Evolutionary conservation across 1,140 invertebrate species (phyloP).

Genomic region (Ladona fulva): DNA sequence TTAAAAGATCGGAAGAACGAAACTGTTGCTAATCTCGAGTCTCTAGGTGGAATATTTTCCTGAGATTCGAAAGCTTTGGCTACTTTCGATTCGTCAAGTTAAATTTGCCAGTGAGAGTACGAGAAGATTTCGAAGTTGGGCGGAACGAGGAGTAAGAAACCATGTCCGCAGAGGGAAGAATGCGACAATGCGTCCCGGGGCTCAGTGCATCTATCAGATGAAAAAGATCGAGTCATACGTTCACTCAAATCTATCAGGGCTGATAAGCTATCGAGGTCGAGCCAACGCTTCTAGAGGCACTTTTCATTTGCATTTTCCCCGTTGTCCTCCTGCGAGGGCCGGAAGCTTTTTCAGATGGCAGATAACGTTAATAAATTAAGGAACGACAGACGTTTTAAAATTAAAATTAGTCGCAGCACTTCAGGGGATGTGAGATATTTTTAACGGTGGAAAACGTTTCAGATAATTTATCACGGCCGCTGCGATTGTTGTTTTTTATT

Average conservation of each 20-base stretch:
- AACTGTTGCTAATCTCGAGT: too few relatives aligned
- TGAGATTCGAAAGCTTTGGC: too few relatives aligned
- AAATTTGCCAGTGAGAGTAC: too few relatives aligned
- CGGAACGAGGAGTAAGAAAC: too few relatives aligned
- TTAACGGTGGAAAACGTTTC: not conserved
- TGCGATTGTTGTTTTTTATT: not conserved
- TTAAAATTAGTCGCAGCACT: conserved; percentile 1
- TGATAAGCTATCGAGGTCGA: not conserved
- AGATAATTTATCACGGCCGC: not conserved
- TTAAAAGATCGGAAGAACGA: too few relatives aligned
- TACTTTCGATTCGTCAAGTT: too few relatives aligned
- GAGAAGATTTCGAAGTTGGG: too few relatives aligned
- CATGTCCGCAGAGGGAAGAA: too few relatives aligned
- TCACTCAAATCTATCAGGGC: not conserved
- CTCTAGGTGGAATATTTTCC: too few relatives aligned
- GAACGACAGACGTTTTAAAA: conserved; percentile 6
- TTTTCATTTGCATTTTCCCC: not conserved
- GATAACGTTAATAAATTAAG: conserved; percentile 3
- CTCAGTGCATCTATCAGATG: too few relatives aligned
- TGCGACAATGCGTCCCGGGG: too few relatives aligned
- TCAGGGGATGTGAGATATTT: not conserved
- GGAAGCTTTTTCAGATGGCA: not conserved
- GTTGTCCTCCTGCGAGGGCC: not conserved
- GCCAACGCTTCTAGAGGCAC: not conserved
- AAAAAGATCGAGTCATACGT: not conserved